Base-by-base conservation (phyloP, 1,140 invertebrate species). In the Drosophila seguyi region DNA sequence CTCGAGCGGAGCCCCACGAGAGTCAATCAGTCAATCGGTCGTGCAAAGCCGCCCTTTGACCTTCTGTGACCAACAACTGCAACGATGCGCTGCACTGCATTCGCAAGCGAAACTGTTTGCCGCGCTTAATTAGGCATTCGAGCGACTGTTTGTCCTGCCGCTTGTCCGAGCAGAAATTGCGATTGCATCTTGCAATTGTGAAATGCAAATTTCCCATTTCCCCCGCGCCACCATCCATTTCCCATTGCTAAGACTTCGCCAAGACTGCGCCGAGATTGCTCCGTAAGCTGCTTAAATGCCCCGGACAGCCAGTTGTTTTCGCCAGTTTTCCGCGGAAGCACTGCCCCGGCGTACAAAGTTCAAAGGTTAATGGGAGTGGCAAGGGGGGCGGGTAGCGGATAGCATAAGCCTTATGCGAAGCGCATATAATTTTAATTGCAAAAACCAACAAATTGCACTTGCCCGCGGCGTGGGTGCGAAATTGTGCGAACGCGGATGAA, bases 61-160 rank as follows among this genome's bases (percentile, higher is more conserved):
- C 29, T 69, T 69, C 31, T 18, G n/a, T n/a, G n/a, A n/a, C n/a
- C n/a, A n/a, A n/a, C n/a, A n/a, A 18, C 11, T 27, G 39, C 82
- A 31, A 50, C 41, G n/a, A n/a, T n/a, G 53, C 50, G 44, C 48
- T 87, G 69, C 63, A 58, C 29, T 69, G 48, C 44, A 39, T 66
- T 66, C 47, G 56, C n/a, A 47, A 75, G 47, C 59, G 56, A 27
- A 58, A 39, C 59, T 66, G 57, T 71, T 66, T 67, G 25, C 60
- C 22, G 10, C n/a, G 27, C 63, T 44, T 86, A 83, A 86, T 86
- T 85, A 86, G 42, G 79, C 72, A 74, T 79, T 79, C 75, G 52
- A 53, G 50, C 50, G 25, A 38, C 29, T 36, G 55, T 44, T 22
- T 34, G 7, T 44, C 27, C 52, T 31, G 36, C 27, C 16, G 47